Evolutionary conservation across 2,888 invertebrate genomes (phyloP), one percentile per base, ranked within the genome.

Genomic region (Augochlorella aurata): DNA sequence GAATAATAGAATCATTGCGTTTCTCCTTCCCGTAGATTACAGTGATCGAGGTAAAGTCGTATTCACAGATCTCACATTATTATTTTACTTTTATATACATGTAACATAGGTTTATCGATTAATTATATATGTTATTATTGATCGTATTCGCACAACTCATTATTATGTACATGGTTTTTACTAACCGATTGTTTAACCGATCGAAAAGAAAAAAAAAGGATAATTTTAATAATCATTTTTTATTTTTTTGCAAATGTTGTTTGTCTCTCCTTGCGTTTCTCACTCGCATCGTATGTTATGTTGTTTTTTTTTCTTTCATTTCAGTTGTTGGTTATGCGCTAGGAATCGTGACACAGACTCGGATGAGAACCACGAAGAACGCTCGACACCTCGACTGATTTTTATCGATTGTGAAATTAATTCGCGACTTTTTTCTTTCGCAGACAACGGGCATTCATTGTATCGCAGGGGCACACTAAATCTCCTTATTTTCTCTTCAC

Each of bases 11-110:
- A 74, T 18, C 63, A 16, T 72, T 83, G 75, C 81, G 87, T 83
- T 77, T 82, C 49, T 54, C 71, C 71, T 71, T 58, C 52, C 47
- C 58, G 29, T 81, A 77, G 74, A 79, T 78, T 77, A 78, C 78
- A 77, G 73, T 74, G 81, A 91, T 91, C 86, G 91, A 90, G 90
- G 88, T 88, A 87, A 91, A 90, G 91, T 91, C 92, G 90, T 90
- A 88, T 90, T 91, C 90, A 91, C 92, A 92, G 92, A 93, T 93
- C 93, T 93, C 93, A 92, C 84, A 74, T 84, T 82, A 75, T 84
- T 82, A 85, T 84, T 86, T 65, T 77, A 86, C 82, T 82, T 85
- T 86, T 65, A 38, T 86, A 74, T 89, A 85, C 74, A 77, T 86
- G 87, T 88, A 88, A 89, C 85, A 86, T 88, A 88, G 80, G 80